phyloP scores from a whole-genome alignment of 2,888 invertebrate species.

The Brachylomia viminalis region DNA sequence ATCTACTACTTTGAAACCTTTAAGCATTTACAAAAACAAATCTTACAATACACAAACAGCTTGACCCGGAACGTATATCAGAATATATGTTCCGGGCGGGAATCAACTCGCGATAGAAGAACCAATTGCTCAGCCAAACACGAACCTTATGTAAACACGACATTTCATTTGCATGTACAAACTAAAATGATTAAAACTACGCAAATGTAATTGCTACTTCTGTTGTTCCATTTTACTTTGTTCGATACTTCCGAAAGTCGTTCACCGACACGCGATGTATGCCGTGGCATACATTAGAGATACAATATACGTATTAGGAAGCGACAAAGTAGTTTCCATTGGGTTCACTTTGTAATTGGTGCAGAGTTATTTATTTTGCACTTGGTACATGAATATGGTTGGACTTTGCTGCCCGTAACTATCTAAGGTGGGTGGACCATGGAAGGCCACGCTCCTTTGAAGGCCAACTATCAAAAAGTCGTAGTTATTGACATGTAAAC shows the following conservation, averaged over 20 bases:
- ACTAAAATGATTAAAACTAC: constrained; percentile 36
- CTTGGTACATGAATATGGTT: constrained; percentile 30
- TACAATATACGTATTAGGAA: constrained; percentile 45
- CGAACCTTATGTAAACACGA: constrained; percentile 52
- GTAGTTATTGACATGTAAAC: no score
- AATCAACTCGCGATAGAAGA: background rate
- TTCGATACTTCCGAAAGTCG: constrained; percentile 58
- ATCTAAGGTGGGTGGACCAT: no score
- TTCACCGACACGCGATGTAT: constrained; percentile 54
- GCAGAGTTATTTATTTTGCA: constrained; percentile 27
- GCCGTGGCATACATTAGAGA: constrained; percentile 59
- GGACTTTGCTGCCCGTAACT: background rate
- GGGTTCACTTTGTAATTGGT: constrained; percentile 40
- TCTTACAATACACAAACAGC: background rate
- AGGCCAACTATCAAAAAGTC: no score
- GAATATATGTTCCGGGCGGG: constrained; percentile 6
- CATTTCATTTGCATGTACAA: constrained; percentile 47
- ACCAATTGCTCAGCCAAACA: constrained; percentile 5
- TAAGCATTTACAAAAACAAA: background rate
- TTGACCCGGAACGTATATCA: background rate
- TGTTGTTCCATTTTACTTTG: constrained; percentile 47
- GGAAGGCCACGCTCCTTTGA: no score
- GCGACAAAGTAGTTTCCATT: constrained; percentile 42
- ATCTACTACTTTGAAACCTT: background rate
- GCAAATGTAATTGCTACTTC: constrained; percentile 47